Evolutionary conservation across 2,797 vertebrate genomes (phyloP).

Genomic region (Corythornis leucogaster): DNA sequence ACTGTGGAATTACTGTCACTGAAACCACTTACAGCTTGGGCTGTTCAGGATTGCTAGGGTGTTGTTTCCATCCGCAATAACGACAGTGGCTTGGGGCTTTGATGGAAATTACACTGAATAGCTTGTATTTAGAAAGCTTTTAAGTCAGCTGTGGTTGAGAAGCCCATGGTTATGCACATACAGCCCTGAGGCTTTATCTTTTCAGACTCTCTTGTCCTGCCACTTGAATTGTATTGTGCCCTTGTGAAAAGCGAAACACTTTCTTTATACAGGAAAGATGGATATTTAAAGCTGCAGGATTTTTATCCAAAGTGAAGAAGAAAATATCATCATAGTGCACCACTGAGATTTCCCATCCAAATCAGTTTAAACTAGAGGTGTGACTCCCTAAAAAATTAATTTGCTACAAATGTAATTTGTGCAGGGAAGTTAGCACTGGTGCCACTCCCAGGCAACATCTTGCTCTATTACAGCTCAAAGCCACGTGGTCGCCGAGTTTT

Average conservation of each 20-base stretch:
- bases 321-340: not conserved
- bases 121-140: slow-evolving; percentile 57
- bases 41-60: not conserved
- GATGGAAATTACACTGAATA: slow-evolving; percentile 37
- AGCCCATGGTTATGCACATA: slow-evolving; percentile 14
- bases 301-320: not conserved
- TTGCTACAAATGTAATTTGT: slow-evolving; percentile 4
- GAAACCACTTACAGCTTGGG: slow-evolving; percentile 23
- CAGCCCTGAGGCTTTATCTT: slow-evolving; percentile 34
- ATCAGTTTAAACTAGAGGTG: slow-evolving; percentile 2
- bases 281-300: slow-evolving; percentile 29
- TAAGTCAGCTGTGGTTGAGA: slow-evolving; percentile 45
- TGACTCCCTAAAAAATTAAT: slow-evolving; percentile 14
- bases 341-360: not conserved
- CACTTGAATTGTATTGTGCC: slow-evolving; percentile 17
- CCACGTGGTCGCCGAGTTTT: not conserved
- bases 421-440: not conserved
- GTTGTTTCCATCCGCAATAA: slow-evolving; percentile 31
- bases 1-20: slow-evolving; percentile 43
- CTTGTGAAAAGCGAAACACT: not conserved
- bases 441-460: not conserved
- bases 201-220: slow-evolving; percentile 32
- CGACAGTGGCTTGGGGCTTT: slow-evolving; percentile 25
- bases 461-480: not conserved
- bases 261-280: not conserved